A percentile compares a stretch with the other conserved stretches of the same genome.
Evolutionary conservation across 2,113 vertebrate species (phyloP).

Genomic region (Rutilus rutilus): DNA sequence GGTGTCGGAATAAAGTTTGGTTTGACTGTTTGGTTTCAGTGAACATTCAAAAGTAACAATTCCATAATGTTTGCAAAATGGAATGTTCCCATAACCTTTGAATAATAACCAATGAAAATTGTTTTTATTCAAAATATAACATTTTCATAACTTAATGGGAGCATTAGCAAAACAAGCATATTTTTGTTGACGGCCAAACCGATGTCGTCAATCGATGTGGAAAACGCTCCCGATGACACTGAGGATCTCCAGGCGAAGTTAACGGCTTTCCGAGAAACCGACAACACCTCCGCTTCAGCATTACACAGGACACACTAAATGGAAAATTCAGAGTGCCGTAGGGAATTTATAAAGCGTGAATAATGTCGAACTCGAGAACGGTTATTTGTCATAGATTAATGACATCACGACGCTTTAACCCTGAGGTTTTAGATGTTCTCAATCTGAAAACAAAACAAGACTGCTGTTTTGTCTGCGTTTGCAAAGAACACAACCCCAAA

Average conservation of each 20-base stretch:
- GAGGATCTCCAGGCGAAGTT: not conserved
- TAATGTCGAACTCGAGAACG: not conserved
- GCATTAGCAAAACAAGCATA: too few relatives aligned
- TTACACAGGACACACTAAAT: not conserved
- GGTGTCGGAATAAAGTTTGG: too few relatives aligned
- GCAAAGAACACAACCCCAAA: conserved; percentile 62
- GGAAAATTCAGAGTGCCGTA: not conserved
- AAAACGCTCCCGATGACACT: not conserved
- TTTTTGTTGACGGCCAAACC: not conserved
- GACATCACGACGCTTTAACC: conserved; percentile 48
- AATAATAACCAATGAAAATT: too few relatives aligned
- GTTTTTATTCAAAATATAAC: too few relatives aligned
- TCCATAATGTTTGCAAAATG: too few relatives aligned
- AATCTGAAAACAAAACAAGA: conserved; percentile 57
- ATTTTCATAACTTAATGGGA: too few relatives aligned
- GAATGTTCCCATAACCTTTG: too few relatives aligned
- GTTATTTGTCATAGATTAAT: conserved; percentile 43
- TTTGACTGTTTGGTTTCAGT: too few relatives aligned
- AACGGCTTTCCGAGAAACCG: not conserved
- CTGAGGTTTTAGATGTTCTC: conserved; percentile 52
- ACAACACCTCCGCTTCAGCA: not conserved
- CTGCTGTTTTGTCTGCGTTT: conserved; percentile 69
- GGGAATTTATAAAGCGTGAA: not conserved
- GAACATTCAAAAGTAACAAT: too few relatives aligned
- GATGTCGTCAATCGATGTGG: not conserved